phyloP scores from a whole-genome alignment of 2,113 vertebrate species.

The Cynocephalus volans region DNA sequence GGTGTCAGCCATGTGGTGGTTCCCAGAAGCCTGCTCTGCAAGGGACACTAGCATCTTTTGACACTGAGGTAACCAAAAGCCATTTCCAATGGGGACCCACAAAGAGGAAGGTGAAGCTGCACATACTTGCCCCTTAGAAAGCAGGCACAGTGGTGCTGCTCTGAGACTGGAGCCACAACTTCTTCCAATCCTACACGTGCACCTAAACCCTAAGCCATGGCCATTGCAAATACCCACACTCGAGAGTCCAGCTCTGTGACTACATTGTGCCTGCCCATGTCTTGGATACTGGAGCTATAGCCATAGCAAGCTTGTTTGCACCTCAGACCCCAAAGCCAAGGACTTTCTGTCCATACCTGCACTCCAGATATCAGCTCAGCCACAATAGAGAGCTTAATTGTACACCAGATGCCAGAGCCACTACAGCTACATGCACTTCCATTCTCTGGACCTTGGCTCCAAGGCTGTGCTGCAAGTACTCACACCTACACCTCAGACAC shows the following conservation, averaged over 20 bases:
- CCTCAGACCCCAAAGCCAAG: accelerated
- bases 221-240: not conserved
- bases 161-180: not conserved
- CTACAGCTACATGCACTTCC: not conserved
- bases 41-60: not conserved
- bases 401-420: not conserved
- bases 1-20: not conserved
- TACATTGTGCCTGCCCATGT: not conserved
- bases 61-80: not conserved
- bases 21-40: not conserved
- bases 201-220: not conserved
- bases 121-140: not conserved
- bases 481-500: not conserved
- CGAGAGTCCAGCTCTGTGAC: not conserved
- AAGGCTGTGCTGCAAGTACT: not conserved
- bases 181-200: not conserved
- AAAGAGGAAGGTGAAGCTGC: not conserved
- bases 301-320: not conserved
- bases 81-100: not conserved
- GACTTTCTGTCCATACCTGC: not conserved
- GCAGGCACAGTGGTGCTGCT: not conserved
- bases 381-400: not conserved
- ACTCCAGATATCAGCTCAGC: not conserved
- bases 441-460: not conserved
- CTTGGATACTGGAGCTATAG: not conserved